These are phyloP conservation scores for Venusia cambrica DNA, from an alignment of 2,888 invertebrate species.

Conservation along the genomic window DNA sequence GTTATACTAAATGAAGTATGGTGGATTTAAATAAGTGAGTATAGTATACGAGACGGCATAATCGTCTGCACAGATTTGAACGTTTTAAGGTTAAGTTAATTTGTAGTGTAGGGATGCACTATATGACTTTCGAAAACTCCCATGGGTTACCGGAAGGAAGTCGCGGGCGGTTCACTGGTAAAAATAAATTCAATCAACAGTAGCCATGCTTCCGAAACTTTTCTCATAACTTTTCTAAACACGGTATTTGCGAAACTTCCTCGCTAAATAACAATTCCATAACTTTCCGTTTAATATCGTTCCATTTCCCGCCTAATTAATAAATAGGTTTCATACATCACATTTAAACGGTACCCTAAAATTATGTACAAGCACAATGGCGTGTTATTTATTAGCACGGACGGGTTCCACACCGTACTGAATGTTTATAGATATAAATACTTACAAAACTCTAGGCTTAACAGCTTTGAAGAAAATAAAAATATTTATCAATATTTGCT, in stretches of 20 bases:
- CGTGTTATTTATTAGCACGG: constrained; percentile 16
- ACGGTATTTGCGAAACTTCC: constrained; percentile 6
- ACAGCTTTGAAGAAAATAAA: too few species aligned
- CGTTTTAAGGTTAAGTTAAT: too few species aligned
- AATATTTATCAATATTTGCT: too few species aligned
- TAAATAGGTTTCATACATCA: constrained; percentile 39
- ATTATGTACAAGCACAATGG: constrained; percentile 35
- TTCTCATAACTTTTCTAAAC: constrained; percentile 17
- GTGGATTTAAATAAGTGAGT: too few species aligned
- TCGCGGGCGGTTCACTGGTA: constrained; percentile 12
- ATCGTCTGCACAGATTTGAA: too few species aligned
- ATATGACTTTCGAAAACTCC: too few species aligned
- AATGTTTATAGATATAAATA: too few species aligned
- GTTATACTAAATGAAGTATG: too few species aligned
- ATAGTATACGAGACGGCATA: too few species aligned
- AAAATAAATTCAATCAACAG: constrained; percentile 1
- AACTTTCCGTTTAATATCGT: constrained; percentile 14
- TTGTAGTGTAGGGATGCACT: too few species aligned
- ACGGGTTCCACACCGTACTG: constrained; percentile 16
- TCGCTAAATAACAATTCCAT: constrained; percentile 18
- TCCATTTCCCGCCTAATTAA: constrained; percentile 31
- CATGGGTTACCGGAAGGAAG: constrained; percentile 21
- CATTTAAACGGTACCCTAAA: constrained; percentile 28
- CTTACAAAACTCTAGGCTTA: too few species aligned
- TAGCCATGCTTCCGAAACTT: constrained; percentile 8